Percentiles rank a stretch among this genome's conserved stretches.
These are phyloP conservation scores for Cataglyphis hispanica DNA, from an alignment of 1,140 invertebrate genomes.

Conservation along the genomic window DNA sequence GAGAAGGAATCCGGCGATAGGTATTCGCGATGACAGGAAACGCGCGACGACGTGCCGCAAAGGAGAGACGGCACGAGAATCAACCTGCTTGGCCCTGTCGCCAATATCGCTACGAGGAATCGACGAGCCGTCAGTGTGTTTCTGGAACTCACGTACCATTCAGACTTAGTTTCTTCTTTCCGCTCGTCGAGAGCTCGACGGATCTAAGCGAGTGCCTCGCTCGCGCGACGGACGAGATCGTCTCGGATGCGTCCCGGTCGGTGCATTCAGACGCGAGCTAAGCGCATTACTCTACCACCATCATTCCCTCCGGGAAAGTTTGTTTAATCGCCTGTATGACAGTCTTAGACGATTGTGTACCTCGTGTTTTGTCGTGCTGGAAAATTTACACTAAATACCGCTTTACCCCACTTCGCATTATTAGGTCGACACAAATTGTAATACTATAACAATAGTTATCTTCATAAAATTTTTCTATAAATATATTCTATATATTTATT, in stretches of 20 bases:
- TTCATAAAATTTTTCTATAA: no score
- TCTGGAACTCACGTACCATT: slow-evolving; percentile 81
- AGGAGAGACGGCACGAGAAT: slow-evolving; percentile 33
- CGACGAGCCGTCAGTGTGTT: slow-evolving; percentile 78
- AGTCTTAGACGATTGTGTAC: slow-evolving; percentile 7
- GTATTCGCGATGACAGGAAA: slow-evolving; percentile 70
- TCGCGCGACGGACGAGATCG: neutral
- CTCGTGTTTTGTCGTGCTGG: neutral
- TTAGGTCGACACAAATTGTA: no score
- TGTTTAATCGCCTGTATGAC: slow-evolving; percentile 53
- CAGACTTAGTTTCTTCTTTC: slow-evolving; percentile 69
- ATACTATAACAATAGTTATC: no score
- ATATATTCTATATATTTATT: no score
- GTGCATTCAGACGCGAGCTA: slow-evolving; percentile 35
- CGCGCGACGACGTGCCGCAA: slow-evolving; percentile 58
- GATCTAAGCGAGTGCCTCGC: slow-evolving; percentile 45
- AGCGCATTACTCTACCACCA: slow-evolving; percentile 35
- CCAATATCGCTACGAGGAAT: slow-evolving; percentile 76
- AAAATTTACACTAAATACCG: slow-evolving; percentile 1
- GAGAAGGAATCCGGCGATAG: slow-evolving; percentile 56
- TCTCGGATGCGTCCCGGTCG: neutral
- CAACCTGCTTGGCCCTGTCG: slow-evolving; percentile 41
- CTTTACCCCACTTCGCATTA: neutral
- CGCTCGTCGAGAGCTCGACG: slow-evolving; percentile 23
- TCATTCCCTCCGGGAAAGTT: slow-evolving; percentile 22